Evolutionary conservation across 35 echinoderm and acorn worm genomes (phyloP).

Genomic region (Ophioderma brevispina): DNA sequence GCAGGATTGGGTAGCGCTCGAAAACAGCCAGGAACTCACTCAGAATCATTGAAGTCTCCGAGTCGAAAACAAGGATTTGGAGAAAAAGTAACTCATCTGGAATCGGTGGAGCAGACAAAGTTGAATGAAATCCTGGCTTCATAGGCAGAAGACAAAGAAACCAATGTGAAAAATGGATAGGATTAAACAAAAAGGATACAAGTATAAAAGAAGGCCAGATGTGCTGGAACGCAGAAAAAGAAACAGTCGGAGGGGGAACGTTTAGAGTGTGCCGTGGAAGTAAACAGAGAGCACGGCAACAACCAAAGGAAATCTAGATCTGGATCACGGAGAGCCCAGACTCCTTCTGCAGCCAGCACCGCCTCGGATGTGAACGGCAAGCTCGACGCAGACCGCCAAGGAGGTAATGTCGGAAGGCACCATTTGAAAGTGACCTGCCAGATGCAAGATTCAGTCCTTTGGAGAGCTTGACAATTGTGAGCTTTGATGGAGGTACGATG

Average conservation of each 20-base stretch:
- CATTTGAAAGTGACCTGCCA: slow-evolving; percentile 45
- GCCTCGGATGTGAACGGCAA: slow-evolving; percentile 37
- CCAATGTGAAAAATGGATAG: slow-evolving; percentile 69
- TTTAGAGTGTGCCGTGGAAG: slow-evolving; percentile 33
- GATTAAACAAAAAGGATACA: slow-evolving; percentile 68
- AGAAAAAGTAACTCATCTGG: slow-evolving; percentile 58
- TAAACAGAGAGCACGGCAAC: slow-evolving; percentile 53
- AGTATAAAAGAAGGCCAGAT: slow-evolving; percentile 29
- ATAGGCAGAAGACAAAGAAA: slow-evolving; percentile 64
- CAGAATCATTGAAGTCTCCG: slow-evolving; percentile 51
- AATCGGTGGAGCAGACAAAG: slow-evolving; percentile 47
- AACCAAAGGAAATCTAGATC: background rate
- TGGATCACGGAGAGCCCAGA: background rate
- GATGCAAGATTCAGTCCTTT: slow-evolving; percentile 35
- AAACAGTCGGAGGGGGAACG: slow-evolving; percentile 57
- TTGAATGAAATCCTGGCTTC: slow-evolving; percentile 58
- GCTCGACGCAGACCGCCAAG: no score
- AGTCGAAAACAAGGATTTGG: slow-evolving; percentile 68
- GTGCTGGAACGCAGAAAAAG: background rate
- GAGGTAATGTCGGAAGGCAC: slow-evolving; percentile 16
- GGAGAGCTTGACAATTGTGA: slow-evolving; percentile 72
- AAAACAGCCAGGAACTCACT: slow-evolving; percentile 65
- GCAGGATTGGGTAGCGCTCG: slow-evolving; percentile 55
- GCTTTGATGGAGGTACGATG: slow-evolving; percentile 98
- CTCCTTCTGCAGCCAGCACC: slow-evolving; percentile 34